Conservation (phyloP, 2,888 invertebrate genomes). For the Sesamia inferens region DNA sequence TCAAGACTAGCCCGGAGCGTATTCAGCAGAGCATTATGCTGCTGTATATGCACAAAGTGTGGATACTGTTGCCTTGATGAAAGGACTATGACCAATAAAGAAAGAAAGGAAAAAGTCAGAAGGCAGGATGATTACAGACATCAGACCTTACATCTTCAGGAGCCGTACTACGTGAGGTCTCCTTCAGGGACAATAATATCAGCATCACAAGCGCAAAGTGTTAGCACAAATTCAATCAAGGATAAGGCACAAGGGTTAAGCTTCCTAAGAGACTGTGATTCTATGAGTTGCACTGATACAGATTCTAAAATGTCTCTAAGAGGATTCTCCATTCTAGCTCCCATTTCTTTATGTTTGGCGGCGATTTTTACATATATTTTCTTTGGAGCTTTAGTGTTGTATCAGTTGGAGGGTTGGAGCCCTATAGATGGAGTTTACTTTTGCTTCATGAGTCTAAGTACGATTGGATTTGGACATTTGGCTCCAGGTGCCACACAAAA, state of each 20-base stretch:
- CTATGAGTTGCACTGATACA: slow-evolving; percentile 91
- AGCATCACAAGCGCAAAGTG: slow-evolving; percentile 87
- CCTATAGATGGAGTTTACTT: slow-evolving; percentile 97
- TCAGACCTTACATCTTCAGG: slow-evolving; percentile 91
- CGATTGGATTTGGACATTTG: slow-evolving; percentile 97
- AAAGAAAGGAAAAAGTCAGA: slow-evolving; percentile 93
- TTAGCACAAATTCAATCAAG: slow-evolving; percentile 83
- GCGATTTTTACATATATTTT: slow-evolving; percentile 97
- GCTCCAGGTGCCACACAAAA: slow-evolving; percentile 92
- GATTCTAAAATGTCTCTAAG: slow-evolving; percentile 92
- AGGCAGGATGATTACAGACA: slow-evolving; percentile 91
- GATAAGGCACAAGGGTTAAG: slow-evolving; percentile 84
- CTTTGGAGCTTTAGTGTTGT: slow-evolving; percentile 96
- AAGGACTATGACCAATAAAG: slow-evolving; percentile 94
- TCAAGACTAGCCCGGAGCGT: slow-evolving; percentile 95
- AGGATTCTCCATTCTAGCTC: slow-evolving; percentile 95
- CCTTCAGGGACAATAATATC: slow-evolving; percentile 89
- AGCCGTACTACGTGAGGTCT: slow-evolving; percentile 92
- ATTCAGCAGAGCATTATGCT: slow-evolving; percentile 95
- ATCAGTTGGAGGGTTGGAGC: slow-evolving; percentile 97
- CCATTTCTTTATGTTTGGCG: slow-evolving; percentile 95
- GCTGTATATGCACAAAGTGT: slow-evolving; percentile 96
- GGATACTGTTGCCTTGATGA: slow-evolving; percentile 97
- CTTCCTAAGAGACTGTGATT: slow-evolving; percentile 88
- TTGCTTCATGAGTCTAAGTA: slow-evolving; percentile 98